Conservation (phyloP, 1,140 invertebrate genomes). For the Paraescarpia echinospica region DNA sequence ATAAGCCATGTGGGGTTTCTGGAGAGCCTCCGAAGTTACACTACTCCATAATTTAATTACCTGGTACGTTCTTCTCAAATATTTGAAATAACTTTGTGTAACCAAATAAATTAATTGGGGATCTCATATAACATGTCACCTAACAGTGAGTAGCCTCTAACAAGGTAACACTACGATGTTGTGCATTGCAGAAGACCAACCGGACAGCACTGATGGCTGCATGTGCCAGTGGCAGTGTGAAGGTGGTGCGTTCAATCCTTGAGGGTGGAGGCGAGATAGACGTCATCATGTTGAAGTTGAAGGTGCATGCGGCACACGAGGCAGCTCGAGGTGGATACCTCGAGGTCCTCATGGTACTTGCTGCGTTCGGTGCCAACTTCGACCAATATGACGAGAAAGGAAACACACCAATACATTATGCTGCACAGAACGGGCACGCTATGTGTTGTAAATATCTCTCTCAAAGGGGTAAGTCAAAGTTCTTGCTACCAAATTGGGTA, state of each 20-base stretch:
- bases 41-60: no score
- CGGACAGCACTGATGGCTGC: slow-evolving; percentile 56
- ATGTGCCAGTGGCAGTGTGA: slow-evolving; percentile 47
- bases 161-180: not conserved
- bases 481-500: not conserved
- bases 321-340: slow-evolving; percentile 52
- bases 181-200: slow-evolving; percentile 28
- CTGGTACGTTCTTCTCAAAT: no score
- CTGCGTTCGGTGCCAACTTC: slow-evolving; percentile 56
- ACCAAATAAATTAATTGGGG: no score
- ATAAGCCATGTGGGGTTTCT: no score
- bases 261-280: slow-evolving; percentile 50
- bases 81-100: no score
- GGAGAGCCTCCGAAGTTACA: no score
- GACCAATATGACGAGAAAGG: slow-evolving; percentile 49
- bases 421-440: slow-evolving; percentile 48
- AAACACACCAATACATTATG: slow-evolving; percentile 55
- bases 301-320: slow-evolving; percentile 52
- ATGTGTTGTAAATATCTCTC: slow-evolving; percentile 54
- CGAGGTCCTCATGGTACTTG: slow-evolving; percentile 36
- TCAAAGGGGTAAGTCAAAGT: slow-evolving; percentile 49
- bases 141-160: no score
- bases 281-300: slow-evolving; percentile 43
- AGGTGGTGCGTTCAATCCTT: slow-evolving; percentile 51
- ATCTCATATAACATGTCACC: no score